Evolutionary conservation across 2,888 invertebrate genomes (phyloP).

Genomic region (Phyto melanocephala): DNA sequence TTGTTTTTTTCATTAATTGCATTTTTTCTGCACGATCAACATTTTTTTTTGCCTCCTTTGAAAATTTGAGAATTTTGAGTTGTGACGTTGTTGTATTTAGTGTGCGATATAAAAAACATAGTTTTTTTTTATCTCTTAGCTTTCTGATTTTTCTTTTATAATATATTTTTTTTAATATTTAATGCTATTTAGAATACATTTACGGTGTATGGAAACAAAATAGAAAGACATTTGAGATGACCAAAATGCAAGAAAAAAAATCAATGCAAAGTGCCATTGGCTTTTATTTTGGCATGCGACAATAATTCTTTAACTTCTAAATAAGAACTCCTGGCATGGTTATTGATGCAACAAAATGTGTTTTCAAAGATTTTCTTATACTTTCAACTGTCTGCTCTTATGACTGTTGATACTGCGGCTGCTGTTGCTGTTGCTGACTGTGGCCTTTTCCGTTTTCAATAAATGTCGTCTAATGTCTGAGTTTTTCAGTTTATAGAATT

Average conservation of each 20-base stretch:
- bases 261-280: constrained; percentile 56
- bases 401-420: constrained; percentile 53
- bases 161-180: no score
- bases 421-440: constrained; percentile 46
- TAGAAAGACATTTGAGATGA: constrained; percentile 2
- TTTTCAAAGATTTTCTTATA: neutral
- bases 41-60: no score
- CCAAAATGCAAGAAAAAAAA: constrained; percentile 25
- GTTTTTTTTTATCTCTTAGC: no score
- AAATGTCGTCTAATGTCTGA: constrained; percentile 63
- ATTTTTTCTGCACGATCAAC: no score
- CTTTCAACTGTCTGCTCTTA: constrained; percentile 49
- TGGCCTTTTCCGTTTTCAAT: constrained; percentile 4
- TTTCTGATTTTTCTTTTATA: no score
- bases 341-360: constrained; percentile 48
- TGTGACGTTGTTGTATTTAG: no score
- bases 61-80: no score
- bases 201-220: no score
- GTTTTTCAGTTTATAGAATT: constrained; percentile 33
- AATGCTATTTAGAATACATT: no score
- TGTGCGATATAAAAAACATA: no score
- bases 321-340: constrained; percentile 20
- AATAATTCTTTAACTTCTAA: constrained; percentile 8
- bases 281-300: constrained; percentile 23
- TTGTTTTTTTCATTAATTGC: no score